Base-by-base conservation (phyloP, 2,797 vertebrate genomes). In the Phoebastria nigripes region DNA sequence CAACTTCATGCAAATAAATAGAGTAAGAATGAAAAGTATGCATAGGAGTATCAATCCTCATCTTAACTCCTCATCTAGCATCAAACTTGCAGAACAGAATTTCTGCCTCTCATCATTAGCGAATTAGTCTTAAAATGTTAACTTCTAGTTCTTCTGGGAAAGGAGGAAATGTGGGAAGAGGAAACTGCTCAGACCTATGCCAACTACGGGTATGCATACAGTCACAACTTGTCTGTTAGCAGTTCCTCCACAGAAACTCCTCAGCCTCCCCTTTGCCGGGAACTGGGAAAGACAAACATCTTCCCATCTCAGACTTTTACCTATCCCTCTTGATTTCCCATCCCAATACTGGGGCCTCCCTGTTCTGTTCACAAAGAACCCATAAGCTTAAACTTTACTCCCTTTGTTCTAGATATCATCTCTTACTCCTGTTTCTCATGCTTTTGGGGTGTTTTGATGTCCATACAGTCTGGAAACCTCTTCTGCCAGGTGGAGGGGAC, bases 251-350 rank as follows among this genome's bases (percentile, higher is more conserved):
- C 66, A 82, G 44, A 71, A 67, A 22, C 15, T 59, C 20, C 44
- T 72, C 54, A 87, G 51, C 37, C 13, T 65, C 46, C 1, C 2
- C 51, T 74, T 69, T 69, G 15, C 26, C 0, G 0, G 33, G 19
- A 88, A 82, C 7, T 1, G 0, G 22, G 58, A 61, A 52, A 87
- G 46, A 69, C 66, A 84, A 52, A 29, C 33, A 59, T 15, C 62
- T 65, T 78, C 54, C 54, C 49, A 29, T 13, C 51, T 54, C 62
- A 65, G 12, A 76, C 9, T 41, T 79, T 6, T 39, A 51, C 35
- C n/a, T 44, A 7, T 29, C 6, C 44, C 41, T 69, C 73, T 82
- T 62, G 33, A 70, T 54, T 41, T 76, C 39, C 33, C 52, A 52
- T 33, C 17, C 7, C 8, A 61, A 35, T 5, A 80, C 28, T 7